Conservation (phyloP, 2,113 vertebrate genomes). For the Cryptomyrus ogoouensis region DNA sequence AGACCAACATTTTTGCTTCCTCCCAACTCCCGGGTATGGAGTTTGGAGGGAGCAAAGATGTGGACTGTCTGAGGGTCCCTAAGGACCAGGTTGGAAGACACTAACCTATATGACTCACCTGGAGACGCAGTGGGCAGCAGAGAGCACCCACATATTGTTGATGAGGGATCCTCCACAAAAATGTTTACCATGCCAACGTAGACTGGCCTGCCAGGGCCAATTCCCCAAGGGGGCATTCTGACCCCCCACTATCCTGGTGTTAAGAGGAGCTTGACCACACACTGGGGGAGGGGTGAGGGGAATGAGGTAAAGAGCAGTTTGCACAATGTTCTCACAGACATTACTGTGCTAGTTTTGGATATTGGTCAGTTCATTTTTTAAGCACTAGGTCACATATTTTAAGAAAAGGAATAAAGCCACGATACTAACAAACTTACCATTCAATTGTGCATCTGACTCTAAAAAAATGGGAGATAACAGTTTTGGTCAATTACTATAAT, state of each 20-base stretch:
- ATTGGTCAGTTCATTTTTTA: too few relatives aligned
- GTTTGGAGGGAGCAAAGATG: not conserved
- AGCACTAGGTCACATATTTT: too few relatives aligned
- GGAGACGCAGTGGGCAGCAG: slow-evolving; percentile 42
- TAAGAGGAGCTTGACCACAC: not conserved
- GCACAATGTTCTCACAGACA: not conserved
- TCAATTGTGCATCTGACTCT: too few relatives aligned
- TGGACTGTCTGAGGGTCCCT: not conserved
- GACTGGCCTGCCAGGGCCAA: not conserved
- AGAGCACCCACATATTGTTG: slow-evolving; percentile 47
- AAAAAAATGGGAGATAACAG: too few relatives aligned
- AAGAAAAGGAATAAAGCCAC: too few relatives aligned
- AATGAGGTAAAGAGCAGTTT: not conserved
- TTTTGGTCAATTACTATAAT: too few relatives aligned
- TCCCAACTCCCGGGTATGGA: not conserved
- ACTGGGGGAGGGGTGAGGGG: not conserved
- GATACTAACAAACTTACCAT: too few relatives aligned
- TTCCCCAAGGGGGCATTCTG: not conserved
- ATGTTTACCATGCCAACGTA: accelerated
- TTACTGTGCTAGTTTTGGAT: not conserved
- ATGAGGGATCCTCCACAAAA: slow-evolving; percentile 21
- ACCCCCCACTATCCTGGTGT: not conserved
- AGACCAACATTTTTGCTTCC: not conserved
- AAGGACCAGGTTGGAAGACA: too few relatives aligned
- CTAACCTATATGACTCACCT: not conserved